These are phyloP conservation scores for Itoplectis maculator DNA, from an alignment of 2,888 invertebrate genomes.

Conservation along the genomic window DNA sequence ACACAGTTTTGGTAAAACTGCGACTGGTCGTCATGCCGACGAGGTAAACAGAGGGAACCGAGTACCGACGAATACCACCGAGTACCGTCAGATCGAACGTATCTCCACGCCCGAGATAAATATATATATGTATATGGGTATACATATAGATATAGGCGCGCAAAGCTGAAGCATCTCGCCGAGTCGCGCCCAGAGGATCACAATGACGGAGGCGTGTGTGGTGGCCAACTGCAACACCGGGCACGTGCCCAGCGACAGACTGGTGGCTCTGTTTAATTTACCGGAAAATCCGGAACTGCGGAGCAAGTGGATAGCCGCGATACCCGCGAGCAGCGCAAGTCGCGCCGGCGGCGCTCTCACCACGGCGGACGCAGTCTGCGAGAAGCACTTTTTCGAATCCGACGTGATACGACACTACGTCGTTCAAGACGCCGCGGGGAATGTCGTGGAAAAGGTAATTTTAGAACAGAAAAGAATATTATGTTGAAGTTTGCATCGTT, in stretches of 20 bases:
- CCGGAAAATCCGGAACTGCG: constrained; percentile 12
- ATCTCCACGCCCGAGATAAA: neutral
- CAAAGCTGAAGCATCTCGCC: too few relatives aligned
- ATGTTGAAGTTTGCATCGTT: too few relatives aligned
- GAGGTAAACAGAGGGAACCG: neutral
- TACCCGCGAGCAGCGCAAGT: too few relatives aligned
- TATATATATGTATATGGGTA: too few relatives aligned
- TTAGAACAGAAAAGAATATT: too few relatives aligned
- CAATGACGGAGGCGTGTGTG: constrained; percentile 1
- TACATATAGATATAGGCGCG: too few relatives aligned
- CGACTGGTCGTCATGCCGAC: neutral
- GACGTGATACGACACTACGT: constrained; percentile 1
- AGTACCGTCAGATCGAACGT: neutral
- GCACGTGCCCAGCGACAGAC: neutral
- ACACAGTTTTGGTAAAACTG: neutral
- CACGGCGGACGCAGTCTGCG: neutral
- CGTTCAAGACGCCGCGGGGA: constrained; percentile 23
- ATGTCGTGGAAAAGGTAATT: constrained; percentile 12
- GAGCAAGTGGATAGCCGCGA: constrained; percentile 9
- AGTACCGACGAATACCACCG: neutral
- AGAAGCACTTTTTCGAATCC: constrained; percentile 25
- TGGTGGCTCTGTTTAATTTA: neutral
- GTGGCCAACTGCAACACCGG: constrained; percentile 11
- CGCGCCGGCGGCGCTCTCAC: neutral
- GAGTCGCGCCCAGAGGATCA: neutral